These are phyloP conservation scores for Ctenicera cuprea DNA, from an alignment of 2,888 invertebrate species.

Conservation along the genomic window DNA sequence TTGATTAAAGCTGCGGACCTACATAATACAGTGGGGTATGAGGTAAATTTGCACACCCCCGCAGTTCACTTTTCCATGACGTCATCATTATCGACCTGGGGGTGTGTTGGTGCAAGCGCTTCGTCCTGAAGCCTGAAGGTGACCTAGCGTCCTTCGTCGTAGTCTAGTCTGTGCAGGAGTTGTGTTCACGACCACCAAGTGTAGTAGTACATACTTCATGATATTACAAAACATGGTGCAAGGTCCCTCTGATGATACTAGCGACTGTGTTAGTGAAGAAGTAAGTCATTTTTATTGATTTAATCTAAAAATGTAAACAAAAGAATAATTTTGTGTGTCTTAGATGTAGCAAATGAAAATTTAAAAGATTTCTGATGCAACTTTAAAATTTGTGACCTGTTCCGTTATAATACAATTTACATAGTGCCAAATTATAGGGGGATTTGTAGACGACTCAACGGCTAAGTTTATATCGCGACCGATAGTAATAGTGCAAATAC, in stretches of 20 bases:
- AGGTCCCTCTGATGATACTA: slow-evolving; percentile 31
- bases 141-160: slow-evolving; percentile 50
- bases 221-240: slow-evolving; percentile 43
- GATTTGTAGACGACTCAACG: too few relatives aligned
- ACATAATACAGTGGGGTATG: slow-evolving; percentile 16
- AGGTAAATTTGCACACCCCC: slow-evolving; percentile 34
- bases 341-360: too few relatives aligned
- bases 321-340: too few relatives aligned
- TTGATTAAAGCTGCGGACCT: not conserved
- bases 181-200: slow-evolving; percentile 32
- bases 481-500: too few relatives aligned
- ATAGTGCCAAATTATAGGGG: too few relatives aligned
- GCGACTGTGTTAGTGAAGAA: slow-evolving; percentile 33
- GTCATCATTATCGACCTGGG: slow-evolving; percentile 54
- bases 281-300: slow-evolving; percentile 39
- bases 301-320: not conserved
- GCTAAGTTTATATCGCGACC: too few relatives aligned
- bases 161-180: slow-evolving; percentile 40
- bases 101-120: slow-evolving; percentile 52
- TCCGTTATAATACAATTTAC: too few relatives aligned
- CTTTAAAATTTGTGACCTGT: too few relatives aligned
- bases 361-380: too few relatives aligned
- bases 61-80: slow-evolving; percentile 51
- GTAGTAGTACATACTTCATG: not conserved
- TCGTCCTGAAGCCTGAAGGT: slow-evolving; percentile 49